phyloP scores from a whole-genome alignment of 2,888 invertebrate genomes.

The Maniola hyperantus region DNA sequence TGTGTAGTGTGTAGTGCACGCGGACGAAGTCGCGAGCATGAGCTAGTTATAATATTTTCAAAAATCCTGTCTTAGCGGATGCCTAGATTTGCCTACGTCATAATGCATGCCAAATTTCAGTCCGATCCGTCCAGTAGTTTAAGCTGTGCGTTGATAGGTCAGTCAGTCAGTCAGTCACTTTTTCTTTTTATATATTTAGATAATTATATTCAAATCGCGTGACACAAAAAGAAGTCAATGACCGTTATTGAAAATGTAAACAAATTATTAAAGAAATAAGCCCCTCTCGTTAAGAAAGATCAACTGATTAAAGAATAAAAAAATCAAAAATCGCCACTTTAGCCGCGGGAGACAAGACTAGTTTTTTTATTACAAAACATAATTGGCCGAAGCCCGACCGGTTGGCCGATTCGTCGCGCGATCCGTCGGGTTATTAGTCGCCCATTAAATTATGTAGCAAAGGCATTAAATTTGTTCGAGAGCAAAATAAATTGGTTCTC shows the following conservation, averaged over 20 bases:
- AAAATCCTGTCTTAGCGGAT: too few species aligned
- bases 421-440: conserved; percentile 59
- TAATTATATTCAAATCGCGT: background rate
- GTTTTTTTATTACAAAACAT: conserved; percentile 38
- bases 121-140: too few species aligned
- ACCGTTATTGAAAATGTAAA: conserved; percentile 18
- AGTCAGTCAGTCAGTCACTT: too few species aligned
- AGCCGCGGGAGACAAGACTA: conserved; percentile 36
- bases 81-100: too few species aligned
- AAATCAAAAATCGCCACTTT: conserved; percentile 34
- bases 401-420: conserved; percentile 61
- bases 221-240: conserved; percentile 6
- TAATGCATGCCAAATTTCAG: too few species aligned
- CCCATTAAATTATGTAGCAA: conserved; percentile 65
- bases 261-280: conserved; percentile 23
- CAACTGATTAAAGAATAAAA: conserved; percentile 33
- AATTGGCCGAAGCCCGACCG: conserved; percentile 42
- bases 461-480: conserved; percentile 60
- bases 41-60: too few species aligned
- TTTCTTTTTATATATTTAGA: too few species aligned
- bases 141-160: too few species aligned
- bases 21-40: too few species aligned
- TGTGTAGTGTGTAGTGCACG: too few species aligned
- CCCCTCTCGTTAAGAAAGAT: conserved; percentile 29
- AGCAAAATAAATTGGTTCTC: conserved; percentile 58